Evolutionary conservation across 1,140 invertebrate genomes (phyloP), one percentile per base, ranked within the genome.

Genomic region (Meteorus sp.): DNA sequence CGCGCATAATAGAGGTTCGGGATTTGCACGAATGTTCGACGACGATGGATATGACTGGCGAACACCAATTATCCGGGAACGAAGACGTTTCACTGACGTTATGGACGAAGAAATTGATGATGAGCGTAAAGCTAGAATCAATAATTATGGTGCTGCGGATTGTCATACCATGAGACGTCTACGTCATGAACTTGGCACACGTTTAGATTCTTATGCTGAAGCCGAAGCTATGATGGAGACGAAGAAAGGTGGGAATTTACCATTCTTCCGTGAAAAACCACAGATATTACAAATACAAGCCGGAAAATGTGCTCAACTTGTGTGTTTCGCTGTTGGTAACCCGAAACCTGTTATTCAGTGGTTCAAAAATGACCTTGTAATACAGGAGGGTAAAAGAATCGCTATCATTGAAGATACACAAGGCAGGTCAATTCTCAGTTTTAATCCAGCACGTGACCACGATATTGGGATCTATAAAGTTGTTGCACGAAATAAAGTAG

Each of bases 81-180:
- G 94, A 56, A 86, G 94, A 58, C 86, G 93, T 43, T 96, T 97
- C 73, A 94, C 91, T 5, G 94, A 97, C 69, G 86, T 97, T 1
- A 95, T 96, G 93, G 94, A 97, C 73, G 94, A 97, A 74, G 93
- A 97, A 80, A 95, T 96, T 54, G 92, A 95, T 63, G 93, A 95
- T 73, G 93, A 95, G 75, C 83, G 89, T 15, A 89, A 87, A 66
- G 88, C 86, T 5, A 81, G 91, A 9, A 92, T 93, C 61, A 91
- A 88, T 69, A 84, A 86, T 67, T 93, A 93, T 68, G 88, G 88
- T 37, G 78, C 83, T 11, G 83, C 84, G 2, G 90, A 92, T 59
- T 86, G 81, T 15, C 85, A 83, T 62, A 88, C 86, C 7, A 84
- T 90, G 51, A 81, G 91, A 56, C 82, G 93, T 23, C 75, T 95